Evolutionary conservation across 2,888 invertebrate genomes (phyloP).

Genomic region (Pilophorus perplexus): DNA sequence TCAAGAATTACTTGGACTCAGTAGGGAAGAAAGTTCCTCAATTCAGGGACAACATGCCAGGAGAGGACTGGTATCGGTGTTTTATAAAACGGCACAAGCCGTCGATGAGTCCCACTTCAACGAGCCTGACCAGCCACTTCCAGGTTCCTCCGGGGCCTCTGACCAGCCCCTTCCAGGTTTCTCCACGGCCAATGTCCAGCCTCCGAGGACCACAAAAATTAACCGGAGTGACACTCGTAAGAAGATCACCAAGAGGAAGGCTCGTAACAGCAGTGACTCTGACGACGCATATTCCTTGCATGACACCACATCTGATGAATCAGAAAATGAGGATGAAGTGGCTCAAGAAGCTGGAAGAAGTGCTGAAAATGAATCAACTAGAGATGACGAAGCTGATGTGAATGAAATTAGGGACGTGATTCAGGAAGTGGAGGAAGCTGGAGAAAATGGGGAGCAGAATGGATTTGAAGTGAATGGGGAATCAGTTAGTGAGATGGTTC

Average conservation of each 20-base stretch:
- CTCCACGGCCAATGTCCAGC: background rate
- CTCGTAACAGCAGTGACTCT: conserved; percentile 3
- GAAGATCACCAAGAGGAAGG: too few relatives aligned
- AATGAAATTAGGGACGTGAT: too few relatives aligned
- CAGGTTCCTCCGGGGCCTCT: too few relatives aligned
- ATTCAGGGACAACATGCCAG: background rate
- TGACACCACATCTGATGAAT: too few relatives aligned
- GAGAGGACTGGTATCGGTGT: conserved; percentile 2
- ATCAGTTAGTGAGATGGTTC: too few relatives aligned
- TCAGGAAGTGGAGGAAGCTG: too few relatives aligned
- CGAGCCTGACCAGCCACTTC: too few relatives aligned
- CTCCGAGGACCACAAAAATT: background rate
- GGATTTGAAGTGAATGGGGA: too few relatives aligned
- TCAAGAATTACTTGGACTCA: conserved; percentile 2
- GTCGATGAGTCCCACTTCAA: conserved; percentile 8
- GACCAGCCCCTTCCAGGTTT: too few relatives aligned
- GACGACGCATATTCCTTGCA: background rate
- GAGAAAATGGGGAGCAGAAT: too few relatives aligned
- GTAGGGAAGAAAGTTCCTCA: background rate
- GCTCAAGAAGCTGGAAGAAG: background rate
- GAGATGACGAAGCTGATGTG: too few relatives aligned
- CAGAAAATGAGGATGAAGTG: too few relatives aligned
- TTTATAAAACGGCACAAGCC: conserved; percentile 3
- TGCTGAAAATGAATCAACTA: conserved; percentile 8
- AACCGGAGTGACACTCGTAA: conserved; percentile 1